Conservation (phyloP, 92 coral and sea anemone species). For the Palythoa grandis region DNA sequence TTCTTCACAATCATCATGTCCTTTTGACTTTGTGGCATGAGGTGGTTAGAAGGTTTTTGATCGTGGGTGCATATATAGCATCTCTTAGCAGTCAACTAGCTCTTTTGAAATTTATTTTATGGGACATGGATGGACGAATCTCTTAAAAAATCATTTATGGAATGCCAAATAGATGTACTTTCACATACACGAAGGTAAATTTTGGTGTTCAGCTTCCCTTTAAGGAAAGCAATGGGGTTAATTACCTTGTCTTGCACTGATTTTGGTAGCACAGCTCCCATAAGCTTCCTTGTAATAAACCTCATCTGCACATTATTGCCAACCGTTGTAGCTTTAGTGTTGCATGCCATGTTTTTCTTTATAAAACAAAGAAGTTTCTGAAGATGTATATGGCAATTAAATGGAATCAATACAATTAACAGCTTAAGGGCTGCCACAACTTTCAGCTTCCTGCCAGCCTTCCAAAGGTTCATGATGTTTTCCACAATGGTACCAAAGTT, state of each 20-base stretch:
- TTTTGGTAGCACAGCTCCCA: constrained; percentile 77
- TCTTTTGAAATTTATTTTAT: too few species aligned
- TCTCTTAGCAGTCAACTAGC: too few species aligned
- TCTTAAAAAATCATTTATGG: too few species aligned
- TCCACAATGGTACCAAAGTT: constrained; percentile 67
- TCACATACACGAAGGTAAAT: too few species aligned
- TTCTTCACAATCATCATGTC: too few species aligned
- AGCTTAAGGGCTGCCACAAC: constrained; percentile 64
- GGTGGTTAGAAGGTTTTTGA: too few species aligned
- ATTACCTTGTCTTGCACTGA: constrained; percentile 30
- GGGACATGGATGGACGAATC: too few species aligned
- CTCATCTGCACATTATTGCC: constrained; percentile 50
- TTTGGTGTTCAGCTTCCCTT: not conserved
- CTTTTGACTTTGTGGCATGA: too few species aligned
- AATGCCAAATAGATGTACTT: too few species aligned
- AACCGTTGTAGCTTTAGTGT: constrained; percentile 44
- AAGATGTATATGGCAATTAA: constrained; percentile 69
- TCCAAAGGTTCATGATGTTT: constrained; percentile 56
- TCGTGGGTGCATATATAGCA: too few species aligned
- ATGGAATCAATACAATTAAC: constrained; percentile 67
- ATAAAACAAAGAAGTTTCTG: constrained; percentile 79
- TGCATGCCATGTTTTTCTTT: constrained; percentile 56
- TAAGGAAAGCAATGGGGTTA: not conserved
- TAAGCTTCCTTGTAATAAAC: constrained; percentile 73
- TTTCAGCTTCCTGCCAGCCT: constrained; percentile 45